These are phyloP conservation scores for Urophycis tenuis DNA, from an alignment of 2,797 vertebrate genomes.

Conservation along the genomic window DNA sequence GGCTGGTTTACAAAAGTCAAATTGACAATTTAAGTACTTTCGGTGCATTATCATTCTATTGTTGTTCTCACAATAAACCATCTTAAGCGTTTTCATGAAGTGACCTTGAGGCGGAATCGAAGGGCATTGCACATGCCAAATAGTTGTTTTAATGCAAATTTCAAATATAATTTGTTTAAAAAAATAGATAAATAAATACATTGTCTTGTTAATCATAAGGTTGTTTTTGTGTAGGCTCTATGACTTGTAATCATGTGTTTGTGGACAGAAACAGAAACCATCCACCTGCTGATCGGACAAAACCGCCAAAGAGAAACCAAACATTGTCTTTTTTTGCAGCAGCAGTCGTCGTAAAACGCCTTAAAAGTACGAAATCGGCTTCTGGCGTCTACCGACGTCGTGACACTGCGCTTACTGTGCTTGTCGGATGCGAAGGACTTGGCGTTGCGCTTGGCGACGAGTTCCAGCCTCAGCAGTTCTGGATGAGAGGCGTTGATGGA, in stretches of 20 bases:
- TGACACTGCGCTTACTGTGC: conserved; percentile 50
- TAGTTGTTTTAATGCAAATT: not conserved
- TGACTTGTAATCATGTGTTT: too few species aligned
- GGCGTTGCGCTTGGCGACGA: conserved; percentile 34
- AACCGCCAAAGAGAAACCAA: not conserved
- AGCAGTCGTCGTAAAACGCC: not conserved
- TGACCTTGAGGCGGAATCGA: not conserved
- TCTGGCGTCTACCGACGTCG: too few species aligned
- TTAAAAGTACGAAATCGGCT: too few species aligned
- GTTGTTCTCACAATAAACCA: not conserved
- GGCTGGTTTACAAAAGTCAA: not conserved
- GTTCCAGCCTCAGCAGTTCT: conserved; percentile 43
- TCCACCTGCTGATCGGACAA: not conserved
- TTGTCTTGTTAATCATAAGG: not conserved
- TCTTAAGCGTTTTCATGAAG: not conserved
- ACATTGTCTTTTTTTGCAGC: not conserved
- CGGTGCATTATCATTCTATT: not conserved
- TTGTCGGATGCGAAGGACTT: conserved; percentile 36
- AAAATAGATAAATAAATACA: not conserved
- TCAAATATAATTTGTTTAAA: too few species aligned
- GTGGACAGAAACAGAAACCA: too few species aligned
- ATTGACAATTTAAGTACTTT: not conserved
- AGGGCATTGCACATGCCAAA: not conserved
- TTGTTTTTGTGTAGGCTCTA: too few species aligned
- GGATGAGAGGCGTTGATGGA: conserved; percentile 28